Evolutionary conservation across 2,888 invertebrate genomes (phyloP).

Genomic region (Rhingia campestris): DNA sequence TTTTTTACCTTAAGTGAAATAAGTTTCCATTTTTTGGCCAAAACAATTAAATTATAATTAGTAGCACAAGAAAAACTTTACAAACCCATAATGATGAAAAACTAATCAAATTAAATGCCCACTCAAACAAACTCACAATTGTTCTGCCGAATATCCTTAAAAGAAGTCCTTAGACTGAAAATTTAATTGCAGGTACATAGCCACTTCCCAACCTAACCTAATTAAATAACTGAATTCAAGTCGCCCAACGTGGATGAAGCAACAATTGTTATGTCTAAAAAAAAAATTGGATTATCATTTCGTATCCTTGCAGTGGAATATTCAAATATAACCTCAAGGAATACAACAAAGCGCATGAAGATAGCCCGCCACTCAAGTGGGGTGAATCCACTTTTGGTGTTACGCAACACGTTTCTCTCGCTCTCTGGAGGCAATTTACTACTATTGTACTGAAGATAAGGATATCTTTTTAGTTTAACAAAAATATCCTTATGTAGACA

Average conservation of each 20-base stretch:
- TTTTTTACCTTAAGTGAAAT: no score
- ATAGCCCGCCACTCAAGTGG: neutral
- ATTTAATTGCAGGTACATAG: no score
- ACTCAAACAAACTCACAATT: no score
- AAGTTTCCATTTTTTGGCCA: no score
- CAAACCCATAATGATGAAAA: no score
- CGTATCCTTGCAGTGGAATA: neutral
- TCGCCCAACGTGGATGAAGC: neutral
- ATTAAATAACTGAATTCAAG: neutral
- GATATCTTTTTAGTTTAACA: constrained; percentile 12
- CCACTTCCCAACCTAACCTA: neutral
- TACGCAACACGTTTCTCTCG: constrained; percentile 32
- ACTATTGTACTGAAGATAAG: constrained; percentile 11
- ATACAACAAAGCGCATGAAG: no score
- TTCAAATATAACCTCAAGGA: neutral
- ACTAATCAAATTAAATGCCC: no score
- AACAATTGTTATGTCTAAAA: neutral
- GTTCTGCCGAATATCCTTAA: no score
- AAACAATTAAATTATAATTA: no score
- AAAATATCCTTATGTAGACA: neutral
- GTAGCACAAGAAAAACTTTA: no score
- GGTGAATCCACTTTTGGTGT: constrained; percentile 29
- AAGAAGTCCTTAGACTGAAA: no score
- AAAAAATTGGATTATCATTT: neutral
- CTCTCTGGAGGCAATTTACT: constrained; percentile 20